A percentile compares a stretch with the other conserved stretches of the same genome.
phyloP scores from a whole-genome alignment of 2,797 vertebrate genomes.

The Prunella strophiata region DNA sequence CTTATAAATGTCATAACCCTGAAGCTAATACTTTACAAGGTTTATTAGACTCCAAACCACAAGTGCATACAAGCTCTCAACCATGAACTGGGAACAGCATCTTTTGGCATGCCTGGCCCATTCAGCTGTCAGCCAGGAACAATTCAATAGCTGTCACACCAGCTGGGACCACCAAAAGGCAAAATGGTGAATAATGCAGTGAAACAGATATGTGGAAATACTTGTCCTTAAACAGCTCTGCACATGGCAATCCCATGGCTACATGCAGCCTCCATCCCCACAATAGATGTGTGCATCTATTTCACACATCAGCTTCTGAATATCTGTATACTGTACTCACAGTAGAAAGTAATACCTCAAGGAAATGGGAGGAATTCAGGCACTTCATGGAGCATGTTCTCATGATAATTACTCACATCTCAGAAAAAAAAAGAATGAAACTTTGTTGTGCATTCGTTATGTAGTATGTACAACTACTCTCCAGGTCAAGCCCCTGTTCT shows the following conservation, averaged over 20 bases:
- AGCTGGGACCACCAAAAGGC: background rate
- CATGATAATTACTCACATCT: background rate
- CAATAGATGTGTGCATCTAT: background rate
- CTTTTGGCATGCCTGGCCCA: background rate
- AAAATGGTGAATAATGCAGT: background rate
- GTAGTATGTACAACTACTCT: background rate
- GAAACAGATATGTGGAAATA: background rate
- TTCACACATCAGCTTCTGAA: background rate
- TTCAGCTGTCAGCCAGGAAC: background rate
- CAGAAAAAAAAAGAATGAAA: background rate
- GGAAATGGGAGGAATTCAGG: background rate
- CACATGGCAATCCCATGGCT: background rate
- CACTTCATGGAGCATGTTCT: background rate
- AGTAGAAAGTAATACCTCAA: background rate
- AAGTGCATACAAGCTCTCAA: background rate
- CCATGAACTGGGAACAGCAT: background rate
- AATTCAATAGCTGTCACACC: background rate
- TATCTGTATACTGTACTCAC: background rate
- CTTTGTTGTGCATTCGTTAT: background rate
- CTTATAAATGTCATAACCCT: background rate
- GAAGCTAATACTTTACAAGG: background rate
- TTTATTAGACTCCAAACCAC: background rate
- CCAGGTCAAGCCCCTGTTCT: background rate
- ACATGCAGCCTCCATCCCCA: background rate
- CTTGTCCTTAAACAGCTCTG: background rate